These are phyloP conservation scores for Melipona bicolor DNA, from an alignment of 2,888 invertebrate species.

Conservation along the genomic window DNA sequence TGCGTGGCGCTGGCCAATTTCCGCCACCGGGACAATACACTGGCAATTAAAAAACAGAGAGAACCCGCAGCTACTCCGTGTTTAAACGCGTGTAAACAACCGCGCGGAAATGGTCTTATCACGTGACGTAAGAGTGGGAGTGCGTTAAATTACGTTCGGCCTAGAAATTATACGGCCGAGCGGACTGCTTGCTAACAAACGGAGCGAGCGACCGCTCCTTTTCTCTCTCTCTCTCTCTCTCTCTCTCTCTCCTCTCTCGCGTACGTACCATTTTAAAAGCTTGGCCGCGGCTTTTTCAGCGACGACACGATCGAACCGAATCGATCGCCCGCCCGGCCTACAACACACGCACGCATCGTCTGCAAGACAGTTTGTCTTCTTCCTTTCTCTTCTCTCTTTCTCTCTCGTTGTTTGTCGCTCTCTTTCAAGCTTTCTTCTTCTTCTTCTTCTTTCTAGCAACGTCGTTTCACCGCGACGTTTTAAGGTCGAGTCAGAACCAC, in stretches of 20 bases:
- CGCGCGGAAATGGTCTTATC: slow-evolving; percentile 63
- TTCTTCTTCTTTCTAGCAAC: not conserved
- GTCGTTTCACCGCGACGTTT: slow-evolving; percentile 22
- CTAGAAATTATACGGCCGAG: slow-evolving; percentile 63
- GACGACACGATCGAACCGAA: slow-evolving; percentile 24
- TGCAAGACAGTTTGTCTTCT: not conserved
- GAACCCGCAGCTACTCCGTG: not conserved
- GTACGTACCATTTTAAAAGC: slow-evolving; percentile 19
- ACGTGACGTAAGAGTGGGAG: slow-evolving; percentile 57
- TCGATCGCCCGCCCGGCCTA: slow-evolving; percentile 14
- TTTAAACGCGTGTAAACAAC: slow-evolving; percentile 24
- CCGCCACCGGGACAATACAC: slow-evolving; percentile 7
- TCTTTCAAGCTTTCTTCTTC: not conserved
- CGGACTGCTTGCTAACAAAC: slow-evolving; percentile 53
- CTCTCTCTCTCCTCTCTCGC: not conserved
- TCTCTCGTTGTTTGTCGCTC: not conserved
- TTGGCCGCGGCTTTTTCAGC: slow-evolving; percentile 17
- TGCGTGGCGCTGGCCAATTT: slow-evolving; percentile 20
- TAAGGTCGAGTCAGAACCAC: slow-evolving; percentile 13
- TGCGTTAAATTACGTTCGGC: slow-evolving; percentile 66
- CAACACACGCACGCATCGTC: not conserved
- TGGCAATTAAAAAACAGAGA: slow-evolving; percentile 29
- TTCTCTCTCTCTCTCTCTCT: no score
- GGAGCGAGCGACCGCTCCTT: not conserved
- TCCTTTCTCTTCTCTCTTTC: not conserved